Conservation (phyloP, 1,140 invertebrate species). For the Sycophila sp. region DNA sequence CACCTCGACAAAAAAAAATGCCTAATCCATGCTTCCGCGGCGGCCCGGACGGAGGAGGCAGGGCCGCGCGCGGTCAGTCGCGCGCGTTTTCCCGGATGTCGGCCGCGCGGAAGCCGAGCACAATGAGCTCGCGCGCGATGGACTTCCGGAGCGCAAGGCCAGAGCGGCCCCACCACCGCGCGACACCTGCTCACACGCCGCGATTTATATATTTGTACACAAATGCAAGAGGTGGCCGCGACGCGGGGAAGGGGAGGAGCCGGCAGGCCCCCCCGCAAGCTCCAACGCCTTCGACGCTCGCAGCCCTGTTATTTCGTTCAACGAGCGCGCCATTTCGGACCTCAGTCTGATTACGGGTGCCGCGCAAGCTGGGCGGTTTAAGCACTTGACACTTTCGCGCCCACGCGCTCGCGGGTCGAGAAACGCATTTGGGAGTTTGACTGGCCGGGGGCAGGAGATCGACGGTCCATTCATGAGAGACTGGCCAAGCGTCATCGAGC, state of each 20-base stretch:
- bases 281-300: constrained; percentile 32
- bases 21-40: constrained; percentile 65
- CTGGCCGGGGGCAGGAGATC: not conserved
- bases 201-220: not conserved
- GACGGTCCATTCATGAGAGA: constrained; percentile 15
- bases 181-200: constrained; percentile 1
- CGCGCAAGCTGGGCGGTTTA: constrained; percentile 51
- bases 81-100: constrained; percentile 63
- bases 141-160: constrained; percentile 61
- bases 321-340: constrained; percentile 27
- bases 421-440: not conserved
- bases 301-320: constrained; percentile 3
- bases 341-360: constrained; percentile 66
- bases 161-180: constrained; percentile 39
- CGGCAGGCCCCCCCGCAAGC: constrained; percentile 35
- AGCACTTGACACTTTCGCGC: not conserved
- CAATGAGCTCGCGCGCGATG: constrained; percentile 51
- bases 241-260: not conserved
- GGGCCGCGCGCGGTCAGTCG: constrained; percentile 34
- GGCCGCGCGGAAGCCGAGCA: constrained; percentile 58
- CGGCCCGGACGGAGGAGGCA: constrained; percentile 34
- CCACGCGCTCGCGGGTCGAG: not conserved
- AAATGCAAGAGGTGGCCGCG: constrained; percentile 18
- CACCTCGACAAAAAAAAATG: constrained; percentile 50
- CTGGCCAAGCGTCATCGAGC: not conserved